Base-by-base conservation (phyloP, 1,140 invertebrate genomes). In the Eueides isabella region DNA sequence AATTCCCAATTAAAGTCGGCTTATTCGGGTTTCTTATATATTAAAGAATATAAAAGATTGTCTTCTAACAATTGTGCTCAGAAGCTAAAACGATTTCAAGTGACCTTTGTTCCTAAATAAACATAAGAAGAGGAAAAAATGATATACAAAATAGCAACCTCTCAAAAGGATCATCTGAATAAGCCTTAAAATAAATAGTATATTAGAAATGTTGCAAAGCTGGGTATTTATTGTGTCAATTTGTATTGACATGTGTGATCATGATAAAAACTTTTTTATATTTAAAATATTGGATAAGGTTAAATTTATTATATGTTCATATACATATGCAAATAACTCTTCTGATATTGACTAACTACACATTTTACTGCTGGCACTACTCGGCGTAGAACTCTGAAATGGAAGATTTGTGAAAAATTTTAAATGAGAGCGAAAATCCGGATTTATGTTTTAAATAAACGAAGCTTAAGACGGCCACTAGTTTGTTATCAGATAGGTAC, bases 161-260 rank as follows among this genome's bases (percentile, higher is more conserved):
- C 65, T 74, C 55, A 38, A 63, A 26, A 67, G 72, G 35, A 73
- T 73, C 19, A 72, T 73, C 64, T 73, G 72, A 68, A 73, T 73
- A 68, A 28, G 16, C 67, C 67, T 61, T 35, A 35, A 30, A 69
- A 31, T 31, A 14, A 61, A 48, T 33, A 61, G 48, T 61, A 11
- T 29, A 16, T 61, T 69, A 26, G 67, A 69, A 69, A 55, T 69
- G 23, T 26, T 55, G 26, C 2, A 55, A 55, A 55, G 48, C 48
- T 55, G 11, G 23, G 2, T 5, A 26, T 19, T 55, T 55, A 23
- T 26, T 55, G n/a, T 55, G 7, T 55, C 19, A 55, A 55, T 55
- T 55, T 23, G 26, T 55, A 55, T 55, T 26, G 19, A 26, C 19
- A 55, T 6, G 41, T 9, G 6, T 48, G n/a, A 9, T 9, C 7